Base-by-base conservation (phyloP, 1,140 invertebrate species). In the Zaprionus gabonicus region DNA sequence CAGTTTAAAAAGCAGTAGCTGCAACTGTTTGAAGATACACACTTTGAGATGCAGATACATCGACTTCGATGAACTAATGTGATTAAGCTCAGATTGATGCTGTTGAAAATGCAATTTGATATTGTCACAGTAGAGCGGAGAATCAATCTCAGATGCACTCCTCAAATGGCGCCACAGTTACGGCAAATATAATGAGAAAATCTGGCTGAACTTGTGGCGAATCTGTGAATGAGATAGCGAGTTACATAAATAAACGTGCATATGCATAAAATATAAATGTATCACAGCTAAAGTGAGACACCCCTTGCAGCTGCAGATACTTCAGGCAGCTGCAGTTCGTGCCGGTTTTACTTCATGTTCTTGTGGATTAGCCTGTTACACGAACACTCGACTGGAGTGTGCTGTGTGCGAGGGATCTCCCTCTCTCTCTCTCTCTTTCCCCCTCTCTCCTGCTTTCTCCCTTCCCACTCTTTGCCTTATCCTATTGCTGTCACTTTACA, bases 1-100 rank as follows among this genome's bases (percentile, higher is more conserved):
- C 68, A 80, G 68, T 75, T 82, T 82, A 78, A 82, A 58, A 81
- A 81, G 23, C 53, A 82, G 72, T 49, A 36, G 57, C 53, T 31
- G n/a, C 13, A 59, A 5, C 9, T 49, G 15, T 36, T 38, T 20
- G 28, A 44, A 25, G 62, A 20, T 2, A 55, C 25, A 31, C 25
- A 56, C 25, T 36, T 27, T n/a, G 5, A 65, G 49, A 17, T 65
- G 12, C 64, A 66, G 36, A 15, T 23, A 44, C 20, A 44, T 41
- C 17, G 27, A 27, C 1, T 25, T 13, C 10, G 1, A 53, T 13
- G 25, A 27, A 27, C 51, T 17, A 46, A 56, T 31, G 5, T 28
- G 44, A 27, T 56, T 56, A 25, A 27, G 6, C 58, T 17, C 10
- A 57, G 25, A 55, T 41, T 12, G 15, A 49, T 36, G 23, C 31